These are phyloP conservation scores for Olivierus martensii DNA, from an alignment of 1,140 invertebrate genomes.

Conservation along the genomic window DNA sequence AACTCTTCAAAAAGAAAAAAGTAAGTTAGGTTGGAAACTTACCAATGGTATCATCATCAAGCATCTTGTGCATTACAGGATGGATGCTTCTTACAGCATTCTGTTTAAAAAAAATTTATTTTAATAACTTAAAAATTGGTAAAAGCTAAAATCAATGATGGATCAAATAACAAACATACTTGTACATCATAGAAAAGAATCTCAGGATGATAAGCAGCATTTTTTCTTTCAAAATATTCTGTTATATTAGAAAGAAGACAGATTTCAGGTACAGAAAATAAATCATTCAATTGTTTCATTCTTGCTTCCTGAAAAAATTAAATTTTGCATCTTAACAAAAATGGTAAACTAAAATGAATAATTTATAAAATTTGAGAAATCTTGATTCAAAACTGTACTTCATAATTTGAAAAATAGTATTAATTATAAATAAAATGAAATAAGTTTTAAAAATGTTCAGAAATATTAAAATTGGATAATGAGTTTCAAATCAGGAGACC, in stretches of 20 bases:
- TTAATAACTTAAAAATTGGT: slow-evolving; percentile 1
- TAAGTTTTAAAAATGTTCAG: no score
- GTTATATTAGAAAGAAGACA: slow-evolving; percentile 80
- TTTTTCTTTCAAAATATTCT: slow-evolving; percentile 77
- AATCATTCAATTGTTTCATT: slow-evolving; percentile 88
- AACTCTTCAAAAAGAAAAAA: no score
- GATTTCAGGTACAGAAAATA: slow-evolving; percentile 97
- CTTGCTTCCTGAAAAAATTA: slow-evolving; percentile 43
- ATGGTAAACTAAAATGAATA: not conserved
- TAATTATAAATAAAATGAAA: no score
- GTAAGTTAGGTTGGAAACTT: slow-evolving; percentile 13
- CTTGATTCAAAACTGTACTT: no score
- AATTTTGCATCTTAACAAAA: not conserved
- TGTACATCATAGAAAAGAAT: slow-evolving; percentile 90
- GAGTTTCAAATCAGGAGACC: no score
- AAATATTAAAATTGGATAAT: no score
- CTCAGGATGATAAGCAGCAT: slow-evolving; percentile 87
- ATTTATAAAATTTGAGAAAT: no score
- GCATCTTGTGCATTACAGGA: slow-evolving; percentile 75
- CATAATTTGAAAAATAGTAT: no score
- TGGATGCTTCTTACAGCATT: slow-evolving; percentile 79
- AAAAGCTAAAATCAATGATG: not conserved
- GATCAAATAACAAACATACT: slow-evolving; percentile 38
- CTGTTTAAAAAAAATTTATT: slow-evolving; percentile 33
- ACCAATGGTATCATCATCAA: slow-evolving; percentile 45